A percentile compares a stretch with the other conserved stretches of the same genome.
phyloP scores from a whole-genome alignment of 2,888 invertebrate species.

The Endotricha flammealis region DNA sequence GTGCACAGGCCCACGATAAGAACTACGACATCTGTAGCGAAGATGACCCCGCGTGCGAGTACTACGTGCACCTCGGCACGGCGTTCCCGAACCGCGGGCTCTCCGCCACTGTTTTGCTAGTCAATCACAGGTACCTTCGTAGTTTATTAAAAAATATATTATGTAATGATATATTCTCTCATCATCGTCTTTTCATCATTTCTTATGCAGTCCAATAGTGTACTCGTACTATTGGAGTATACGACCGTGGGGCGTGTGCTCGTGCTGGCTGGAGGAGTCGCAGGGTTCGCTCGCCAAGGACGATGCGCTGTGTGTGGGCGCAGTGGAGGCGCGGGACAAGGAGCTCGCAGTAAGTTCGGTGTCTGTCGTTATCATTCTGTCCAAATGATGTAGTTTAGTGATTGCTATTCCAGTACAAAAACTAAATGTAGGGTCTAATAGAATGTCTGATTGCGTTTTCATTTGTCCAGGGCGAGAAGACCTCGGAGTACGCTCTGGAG shows the following conservation, averaged over 20 bases:
- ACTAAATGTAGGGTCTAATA: no score
- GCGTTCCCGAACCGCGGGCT: constrained; percentile 48
- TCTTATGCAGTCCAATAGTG: constrained; percentile 36
- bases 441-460: no score
- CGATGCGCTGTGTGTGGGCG: constrained; percentile 24
- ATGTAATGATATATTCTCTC: not conserved
- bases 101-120: constrained; percentile 33
- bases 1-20: constrained; percentile 47
- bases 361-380: no score
- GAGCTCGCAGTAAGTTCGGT: no score
- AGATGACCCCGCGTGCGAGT: constrained; percentile 47
- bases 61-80: constrained; percentile 52
- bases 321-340: constrained; percentile 16
- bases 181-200: constrained; percentile 1
- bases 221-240: constrained; percentile 55
- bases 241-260: constrained; percentile 48
- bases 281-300: constrained; percentile 10
- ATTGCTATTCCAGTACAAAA: no score
- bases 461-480: constrained; percentile 2
- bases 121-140: constrained; percentile 45
- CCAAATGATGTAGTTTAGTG: no score
- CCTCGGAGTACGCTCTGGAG: constrained; percentile 1
- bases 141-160: not conserved
- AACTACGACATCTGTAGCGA: constrained; percentile 54
- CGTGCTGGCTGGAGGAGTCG: constrained; percentile 27